These are phyloP conservation scores for Exocentrus adspersus DNA, from an alignment of 2,888 invertebrate genomes.

Conservation along the genomic window DNA sequence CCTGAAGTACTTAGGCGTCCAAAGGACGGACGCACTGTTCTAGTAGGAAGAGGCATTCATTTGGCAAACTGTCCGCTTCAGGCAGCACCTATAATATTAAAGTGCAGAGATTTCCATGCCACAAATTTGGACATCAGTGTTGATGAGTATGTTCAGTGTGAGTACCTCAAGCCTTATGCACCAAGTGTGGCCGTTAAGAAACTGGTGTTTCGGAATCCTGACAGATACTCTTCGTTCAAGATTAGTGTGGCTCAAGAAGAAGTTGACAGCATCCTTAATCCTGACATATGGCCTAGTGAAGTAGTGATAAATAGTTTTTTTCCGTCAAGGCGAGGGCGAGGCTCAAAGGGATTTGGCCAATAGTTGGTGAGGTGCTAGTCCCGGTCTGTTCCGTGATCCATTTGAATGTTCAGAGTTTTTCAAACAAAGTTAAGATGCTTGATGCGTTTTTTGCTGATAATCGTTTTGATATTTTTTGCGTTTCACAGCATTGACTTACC, in stretches of 20 bases:
- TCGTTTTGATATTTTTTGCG: not conserved
- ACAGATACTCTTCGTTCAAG: not conserved
- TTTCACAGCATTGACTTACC: not conserved
- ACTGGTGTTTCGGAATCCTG: not conserved
- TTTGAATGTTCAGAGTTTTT: conserved; percentile 69
- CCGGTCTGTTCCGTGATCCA: not conserved
- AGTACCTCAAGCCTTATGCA: not conserved
- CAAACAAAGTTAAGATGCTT: conserved; percentile 64
- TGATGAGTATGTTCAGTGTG: too few species aligned
- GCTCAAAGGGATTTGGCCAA: too few species aligned
- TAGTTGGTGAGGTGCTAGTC: not conserved
- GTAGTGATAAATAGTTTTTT: too few species aligned
- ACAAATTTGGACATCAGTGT: too few species aligned
- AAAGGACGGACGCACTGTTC: too few species aligned
- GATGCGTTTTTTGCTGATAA: not conserved
- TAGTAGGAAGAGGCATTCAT: too few species aligned
- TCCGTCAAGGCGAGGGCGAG: too few species aligned
- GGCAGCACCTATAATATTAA: too few species aligned
- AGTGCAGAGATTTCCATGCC: too few species aligned
- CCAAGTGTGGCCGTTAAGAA: not conserved
- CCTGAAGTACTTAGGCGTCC: too few species aligned
- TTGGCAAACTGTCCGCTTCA: too few species aligned
- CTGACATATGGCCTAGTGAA: too few species aligned
- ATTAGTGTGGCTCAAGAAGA: not conserved
- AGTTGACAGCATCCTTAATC: not conserved